Evolutionary conservation across 2,113 vertebrate genomes (phyloP), one percentile per base, ranked within the genome.

Genomic region (Corythoichthys intestinalis): DNA sequence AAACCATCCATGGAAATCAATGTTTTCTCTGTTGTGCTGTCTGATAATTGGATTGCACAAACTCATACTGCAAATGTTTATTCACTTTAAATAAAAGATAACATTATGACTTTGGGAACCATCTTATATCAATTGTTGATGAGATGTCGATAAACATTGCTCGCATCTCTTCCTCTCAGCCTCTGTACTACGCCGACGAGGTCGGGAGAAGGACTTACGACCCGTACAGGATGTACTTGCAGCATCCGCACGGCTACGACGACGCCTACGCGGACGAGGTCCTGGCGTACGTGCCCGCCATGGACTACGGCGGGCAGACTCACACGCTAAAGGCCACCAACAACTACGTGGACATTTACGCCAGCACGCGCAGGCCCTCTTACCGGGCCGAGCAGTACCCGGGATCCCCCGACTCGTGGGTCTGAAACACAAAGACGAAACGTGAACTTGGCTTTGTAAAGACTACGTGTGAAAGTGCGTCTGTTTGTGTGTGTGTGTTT

Each of bases 341-440:
- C 76, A 98, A 98, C 86, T 98, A 98, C 0, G 94, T 98, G 89
- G 96, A 99, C 94, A 98, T 98, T 91, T 98, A 98, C 86, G 95
- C 97, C 58, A 95, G 95, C 87, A 94, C 95, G 75, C 93, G 93
- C 82, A 94, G 94, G 87, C 94, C 96, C 83, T 95, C 95, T 28
- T 98, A 95, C 74, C 90, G 94, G 91, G 92, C 95, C 56, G 96
- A 98, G 87, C 97, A 96, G 86, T 99, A 99, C 88, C 97, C 96
- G 0, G 96, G 95, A 70, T 99, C 97, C 5, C 97, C 97, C 0
- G 97, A 99, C 89, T 99, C 97, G 28, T 98, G 97, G 97, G 97
- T 99, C 90, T 99, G 96, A 66, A 66, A 58, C 34, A 1, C 34
- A 58, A 58, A 28, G 9, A 56, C 11, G 9, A 12, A 56, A 10